Evolutionary conservation across 2,113 vertebrate genomes (phyloP), one percentile per base, ranked within the genome.

Genomic region (Callopanchax toddi): DNA sequence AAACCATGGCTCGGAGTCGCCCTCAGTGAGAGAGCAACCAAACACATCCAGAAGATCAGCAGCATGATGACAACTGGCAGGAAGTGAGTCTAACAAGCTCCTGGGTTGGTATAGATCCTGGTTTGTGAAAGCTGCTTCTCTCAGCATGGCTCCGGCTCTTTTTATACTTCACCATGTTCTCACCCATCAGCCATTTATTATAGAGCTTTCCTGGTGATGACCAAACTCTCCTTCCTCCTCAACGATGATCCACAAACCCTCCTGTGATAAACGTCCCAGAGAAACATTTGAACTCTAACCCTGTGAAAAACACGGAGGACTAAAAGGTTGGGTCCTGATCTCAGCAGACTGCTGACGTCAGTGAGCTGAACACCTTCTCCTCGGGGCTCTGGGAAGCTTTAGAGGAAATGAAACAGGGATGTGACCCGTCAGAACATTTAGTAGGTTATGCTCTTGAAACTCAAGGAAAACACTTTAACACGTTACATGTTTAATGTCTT

Each of bases 231-330:
- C 78, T 76, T 74, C 66, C 61, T 56, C 23, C 44, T 36, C 26
- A 50, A 18, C 49, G 66, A 23, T 49, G 71, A 51, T 85, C 79
- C 76, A 76, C 45, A 84, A 72, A 71, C 86, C 61, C 54, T 65
- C 17, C 69, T 55, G 63, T 90, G 85, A 90, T 87, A 82, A 88
- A 91, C 61, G 84, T 81, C 84, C 78, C 82, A 73, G 66, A 69
- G 67, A 76, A 48, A 74, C 56, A 68, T 83, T 58, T 78, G 77
- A 87, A 61, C 87, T 88, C 48, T 83, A 82, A 86, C 88, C 88
- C 71, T 40, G 50, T 67, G 18, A 57, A 65, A 73, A 71, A 65
- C 57, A 43, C 2, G 11, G 48, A 58, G 55, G 79, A 85, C 69
- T 66, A 74, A 82, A 79, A 72, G 51, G 79, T 70, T 68, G 60